Conservation (phyloP, 2,888 invertebrate genomes). For the Nomada ruficornis region DNA sequence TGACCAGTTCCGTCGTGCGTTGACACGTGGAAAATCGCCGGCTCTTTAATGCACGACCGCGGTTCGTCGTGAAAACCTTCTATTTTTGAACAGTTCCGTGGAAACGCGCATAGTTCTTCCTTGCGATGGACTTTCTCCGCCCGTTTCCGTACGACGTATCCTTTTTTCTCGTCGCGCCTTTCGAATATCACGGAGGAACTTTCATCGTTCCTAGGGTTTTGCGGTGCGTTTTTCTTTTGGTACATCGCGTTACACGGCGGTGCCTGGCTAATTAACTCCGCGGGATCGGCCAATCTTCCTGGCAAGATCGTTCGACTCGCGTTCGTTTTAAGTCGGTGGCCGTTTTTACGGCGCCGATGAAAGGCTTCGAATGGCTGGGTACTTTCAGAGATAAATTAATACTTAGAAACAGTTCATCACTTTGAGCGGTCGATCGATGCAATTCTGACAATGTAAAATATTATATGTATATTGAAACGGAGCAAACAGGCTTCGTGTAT, state of each 20-base stretch:
- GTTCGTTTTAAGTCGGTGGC: background rate
- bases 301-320: background rate
- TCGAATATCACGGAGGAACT: slow-evolving; percentile 64
- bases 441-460: too few relatives aligned
- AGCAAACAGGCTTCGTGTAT: too few relatives aligned
- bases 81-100: slow-evolving; percentile 39
- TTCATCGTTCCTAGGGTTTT: slow-evolving; percentile 33
- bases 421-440: too few relatives aligned
- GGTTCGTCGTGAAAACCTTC: slow-evolving; percentile 5
- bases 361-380: too few relatives aligned
- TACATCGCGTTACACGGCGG: slow-evolving; percentile 5
- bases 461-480: too few relatives aligned
- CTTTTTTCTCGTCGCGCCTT: slow-evolving; percentile 66
- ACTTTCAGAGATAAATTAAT: background rate
- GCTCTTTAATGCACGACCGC: slow-evolving; percentile 7
- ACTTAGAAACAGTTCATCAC: too few relatives aligned
- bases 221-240: slow-evolving; percentile 18
- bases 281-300: background rate
- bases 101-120: slow-evolving; percentile 54
- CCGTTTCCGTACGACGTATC: slow-evolving; percentile 60
- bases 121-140: slow-evolving; percentile 65
- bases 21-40: slow-evolving; percentile 22
- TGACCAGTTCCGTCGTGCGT: background rate
- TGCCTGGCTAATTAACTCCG: slow-evolving; percentile 26
- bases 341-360: background rate